Evolutionary conservation across 23 tunicate species (phyloP), one percentile per base, ranked within the genome.

Genomic region (Halocynthia roretzi): DNA sequence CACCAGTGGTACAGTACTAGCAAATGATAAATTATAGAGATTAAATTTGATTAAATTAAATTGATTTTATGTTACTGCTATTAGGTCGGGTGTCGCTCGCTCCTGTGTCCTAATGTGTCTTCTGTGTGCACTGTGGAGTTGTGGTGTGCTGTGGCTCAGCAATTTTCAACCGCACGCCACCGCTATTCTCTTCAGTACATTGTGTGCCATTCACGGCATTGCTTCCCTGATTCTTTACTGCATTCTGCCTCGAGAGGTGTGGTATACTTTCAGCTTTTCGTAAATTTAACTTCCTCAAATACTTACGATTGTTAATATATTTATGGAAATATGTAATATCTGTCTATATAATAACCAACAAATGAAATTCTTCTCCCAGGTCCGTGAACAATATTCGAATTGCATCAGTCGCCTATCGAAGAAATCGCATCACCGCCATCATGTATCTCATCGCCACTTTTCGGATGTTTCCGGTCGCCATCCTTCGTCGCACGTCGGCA

Each of bases 81-180:
- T 75, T 74, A 92, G 98, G 53, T 58, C 75, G 19, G 79, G 75
- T 55, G 86, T 73, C 9, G 71, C 83, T 66, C 68, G 80, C 51
- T 75, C 81, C 8, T 87, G 92, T 52, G 70, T 83, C 17, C 71
- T 92, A 18, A 73, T 67, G 77, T 61, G 62, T 49, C 80, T 92
- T 11, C 80, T 92, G 0, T 80, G 82, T 82, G 79, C 75, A 8
- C 71, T 78, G 87, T 92, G 98, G 98, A 78, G 92, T 54, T 86
- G 81, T 54, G 87, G 81, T 50, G 71, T 92, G 18, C 40, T 83
- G 56, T 92, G 98, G 98, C 54, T 92, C 66, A 80, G 85, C 62
- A 79, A 83, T 22, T 49, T 75, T 44, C 73, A 80, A 61, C 80
- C 81, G 31, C 70, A 75, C 20, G 69, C 71, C 10, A 81, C 91